These are phyloP conservation scores for Neodiprion pinetum DNA, from an alignment of 1,140 invertebrate genomes.

Conservation along the genomic window DNA sequence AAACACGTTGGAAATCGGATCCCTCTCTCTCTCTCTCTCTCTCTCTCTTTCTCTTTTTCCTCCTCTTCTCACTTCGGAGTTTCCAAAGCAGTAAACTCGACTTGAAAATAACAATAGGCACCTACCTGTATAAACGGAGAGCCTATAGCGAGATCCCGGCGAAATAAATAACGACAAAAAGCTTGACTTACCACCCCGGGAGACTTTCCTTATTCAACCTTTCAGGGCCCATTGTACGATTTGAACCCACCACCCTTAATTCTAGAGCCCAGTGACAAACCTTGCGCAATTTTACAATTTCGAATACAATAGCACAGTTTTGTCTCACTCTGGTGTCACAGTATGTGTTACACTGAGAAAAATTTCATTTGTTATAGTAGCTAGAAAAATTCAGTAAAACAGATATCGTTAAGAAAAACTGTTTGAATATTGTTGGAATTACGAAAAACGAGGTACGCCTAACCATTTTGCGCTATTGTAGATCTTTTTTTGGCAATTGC, in stretches of 20 bases:
- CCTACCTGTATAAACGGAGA: background rate
- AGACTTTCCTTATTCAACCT: constrained; percentile 7
- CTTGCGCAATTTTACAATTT: background rate
- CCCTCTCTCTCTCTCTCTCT: background rate
- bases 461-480: too few species aligned
- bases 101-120: constrained; percentile 1
- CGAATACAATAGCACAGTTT: constrained; percentile 1
- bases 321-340: background rate
- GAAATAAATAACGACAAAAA: constrained; percentile 5
- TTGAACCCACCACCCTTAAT: background rate
- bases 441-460: too few species aligned
- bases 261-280: background rate
- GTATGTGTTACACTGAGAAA: too few species aligned
- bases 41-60: background rate
- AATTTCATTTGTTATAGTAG: too few species aligned
- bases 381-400: too few species aligned
- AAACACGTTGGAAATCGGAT: background rate
- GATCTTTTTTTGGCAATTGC: too few species aligned
- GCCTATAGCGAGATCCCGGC: background rate
- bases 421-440: too few species aligned
- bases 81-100: background rate
- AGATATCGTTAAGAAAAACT: too few species aligned
- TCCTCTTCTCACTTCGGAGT: too few species aligned
- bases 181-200: constrained; percentile 6
- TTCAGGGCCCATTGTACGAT: background rate